Evolutionary conservation across 2,797 vertebrate genomes (phyloP).

Genomic region (Etheostoma perlongum): DNA sequence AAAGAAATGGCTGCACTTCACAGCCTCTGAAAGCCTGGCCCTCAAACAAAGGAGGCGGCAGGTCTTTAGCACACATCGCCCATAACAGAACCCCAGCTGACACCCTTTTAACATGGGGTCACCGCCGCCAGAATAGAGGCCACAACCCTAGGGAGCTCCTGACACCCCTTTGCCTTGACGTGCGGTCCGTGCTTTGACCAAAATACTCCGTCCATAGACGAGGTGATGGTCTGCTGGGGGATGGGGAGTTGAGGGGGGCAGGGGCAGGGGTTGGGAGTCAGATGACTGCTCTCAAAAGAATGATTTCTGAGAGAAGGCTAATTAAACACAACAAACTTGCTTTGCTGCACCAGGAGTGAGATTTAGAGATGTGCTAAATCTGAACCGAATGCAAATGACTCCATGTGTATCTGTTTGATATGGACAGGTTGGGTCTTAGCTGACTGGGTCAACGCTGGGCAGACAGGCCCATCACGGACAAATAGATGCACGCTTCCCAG

Average conservation of each 20-base stretch:
- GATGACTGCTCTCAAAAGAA: slow-evolving; percentile 34
- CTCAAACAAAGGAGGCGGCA: slow-evolving; percentile 83
- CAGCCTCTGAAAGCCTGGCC: slow-evolving; percentile 72
- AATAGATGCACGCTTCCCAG: slow-evolving; percentile 69
- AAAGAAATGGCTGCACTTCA: slow-evolving; percentile 78
- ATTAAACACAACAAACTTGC: not conserved
- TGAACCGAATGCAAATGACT: slow-evolving; percentile 22
- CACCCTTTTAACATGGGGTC: slow-evolving; percentile 86
- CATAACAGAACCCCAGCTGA: slow-evolving; percentile 85
- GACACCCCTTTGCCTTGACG: slow-evolving; percentile 74
- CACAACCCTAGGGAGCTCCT: slow-evolving; percentile 79
- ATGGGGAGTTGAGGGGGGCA: slow-evolving; percentile 9
- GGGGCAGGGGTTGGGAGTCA: not conserved
- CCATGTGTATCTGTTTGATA: slow-evolving; percentile 13
- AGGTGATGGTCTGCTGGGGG: slow-evolving; percentile 37
- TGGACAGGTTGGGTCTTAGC: slow-evolving; percentile 43
- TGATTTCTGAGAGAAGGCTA: slow-evolving; percentile 6
- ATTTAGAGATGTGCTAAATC: slow-evolving; percentile 11
- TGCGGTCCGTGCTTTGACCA: slow-evolving; percentile 52
- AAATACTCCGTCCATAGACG: slow-evolving; percentile 50
- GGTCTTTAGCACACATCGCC: slow-evolving; percentile 83
- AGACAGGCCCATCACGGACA: slow-evolving; percentile 72
- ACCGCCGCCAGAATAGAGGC: slow-evolving; percentile 78
- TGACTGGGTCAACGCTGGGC: slow-evolving; percentile 62
- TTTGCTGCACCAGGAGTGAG: not conserved